Conservation (phyloP, 2,888 invertebrate species). For the Tetranychus piercei region DNA sequence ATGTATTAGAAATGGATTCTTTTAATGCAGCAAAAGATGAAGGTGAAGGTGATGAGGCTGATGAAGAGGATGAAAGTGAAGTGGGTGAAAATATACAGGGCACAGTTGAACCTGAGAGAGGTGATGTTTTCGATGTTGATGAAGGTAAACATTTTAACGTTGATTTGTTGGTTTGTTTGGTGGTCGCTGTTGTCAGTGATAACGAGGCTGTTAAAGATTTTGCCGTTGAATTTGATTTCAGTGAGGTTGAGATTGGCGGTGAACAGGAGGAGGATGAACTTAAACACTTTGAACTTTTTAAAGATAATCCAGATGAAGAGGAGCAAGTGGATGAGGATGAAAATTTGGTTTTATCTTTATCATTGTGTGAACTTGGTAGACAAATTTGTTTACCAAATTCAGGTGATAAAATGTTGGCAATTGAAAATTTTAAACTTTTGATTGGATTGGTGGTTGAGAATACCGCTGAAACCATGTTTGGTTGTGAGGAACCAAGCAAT, state of each 20-base stretch:
- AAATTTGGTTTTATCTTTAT: background rate
- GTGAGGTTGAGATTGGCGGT: background rate
- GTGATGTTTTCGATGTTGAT: background rate
- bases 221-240: too few species aligned
- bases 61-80: background rate
- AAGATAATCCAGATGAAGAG: background rate
- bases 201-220: too few species aligned
- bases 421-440: slow-evolving; percentile 26
- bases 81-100: background rate
- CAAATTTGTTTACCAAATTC: slow-evolving; percentile 25
- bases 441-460: background rate
- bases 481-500: too few species aligned
- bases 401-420: slow-evolving; percentile 27
- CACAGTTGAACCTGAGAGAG: background rate
- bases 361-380: slow-evolving; percentile 2
- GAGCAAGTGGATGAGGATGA: background rate
- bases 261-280: background rate
- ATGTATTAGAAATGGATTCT: background rate
- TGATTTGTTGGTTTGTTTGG: too few species aligned
- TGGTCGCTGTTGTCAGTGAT: too few species aligned
- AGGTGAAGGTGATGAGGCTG: background rate
- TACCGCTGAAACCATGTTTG: background rate
- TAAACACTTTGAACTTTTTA: too few species aligned
- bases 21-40: background rate
- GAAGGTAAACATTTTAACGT: too few species aligned